Base-by-base conservation (phyloP, 2,888 invertebrate genomes). In the Dendrolimus houi region DNA sequence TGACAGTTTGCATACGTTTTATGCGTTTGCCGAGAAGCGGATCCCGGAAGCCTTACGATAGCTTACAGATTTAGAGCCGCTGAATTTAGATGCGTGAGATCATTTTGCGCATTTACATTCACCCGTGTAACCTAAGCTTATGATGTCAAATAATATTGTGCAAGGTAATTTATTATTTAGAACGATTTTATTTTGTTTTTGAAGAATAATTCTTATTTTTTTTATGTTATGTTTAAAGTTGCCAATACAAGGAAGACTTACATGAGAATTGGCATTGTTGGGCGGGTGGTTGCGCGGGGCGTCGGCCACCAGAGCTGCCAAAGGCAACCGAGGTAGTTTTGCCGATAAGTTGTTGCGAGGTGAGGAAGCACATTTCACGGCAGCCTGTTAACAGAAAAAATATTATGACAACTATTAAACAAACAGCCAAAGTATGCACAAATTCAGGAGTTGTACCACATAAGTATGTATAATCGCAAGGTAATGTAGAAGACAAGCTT, bases 351-450 rank as follows among this genome's bases (percentile, higher is more conserved):
- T 87, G 71, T 87, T 88, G 67, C 90, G 88, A 72, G 90, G 89
- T 71, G 87, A 88, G 65, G 90, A 84, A 79, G 82, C 90, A 77
- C 87, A 87, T 86, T 90, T 90, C 67, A 90, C 87, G 74, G 88
- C 88, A 81, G 89, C 87, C 90, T 90, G 85, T 52, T 54, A 64
- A 71, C 57, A 71, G 74, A 70, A 14, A 64, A 10, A 47, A 7
- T 47, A 9, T 47, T 10, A 10, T 47, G 47, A 66, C 63, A 69
- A 14, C 57, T 40, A 61, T 62, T 55, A 69, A 65, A 65, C 40
- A 66, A 54, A 12, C 12, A 65, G 13, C 40, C 8, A 53, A 29
- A 29, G 29, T 29, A 29, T 29, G 29, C 29, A 29, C 29, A 29
- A 29, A 29, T 29, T 29, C 29, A 29, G 29, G 3, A 29, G 29